Evolutionary conservation across 2,888 invertebrate genomes (phyloP).

Genomic region (Unio delphinus): DNA sequence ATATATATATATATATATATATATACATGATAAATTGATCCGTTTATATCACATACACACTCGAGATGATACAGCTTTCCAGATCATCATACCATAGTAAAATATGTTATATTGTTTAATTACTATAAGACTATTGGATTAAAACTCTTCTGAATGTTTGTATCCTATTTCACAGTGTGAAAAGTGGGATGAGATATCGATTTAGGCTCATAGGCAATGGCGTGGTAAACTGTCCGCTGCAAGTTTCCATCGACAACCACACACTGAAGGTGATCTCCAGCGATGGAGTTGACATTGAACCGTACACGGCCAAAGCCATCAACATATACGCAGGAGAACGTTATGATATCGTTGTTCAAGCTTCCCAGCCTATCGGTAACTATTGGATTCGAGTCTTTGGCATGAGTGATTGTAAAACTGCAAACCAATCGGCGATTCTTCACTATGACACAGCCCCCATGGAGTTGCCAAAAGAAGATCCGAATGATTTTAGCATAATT

Average conservation of each 20-base stretch:
- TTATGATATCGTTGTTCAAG: constrained; percentile 42
- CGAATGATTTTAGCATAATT: neutral
- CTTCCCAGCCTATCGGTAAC: constrained; percentile 52
- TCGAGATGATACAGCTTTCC: too few species aligned
- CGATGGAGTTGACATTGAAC: constrained; percentile 53
- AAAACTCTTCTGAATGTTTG: constrained; percentile 54
- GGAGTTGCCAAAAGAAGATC: constrained; percentile 6
- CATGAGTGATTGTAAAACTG: constrained; percentile 69
- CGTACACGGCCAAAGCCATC: constrained; percentile 46
- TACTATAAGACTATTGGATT: too few species aligned
- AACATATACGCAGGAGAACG: constrained; percentile 84
- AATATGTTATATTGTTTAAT: too few species aligned
- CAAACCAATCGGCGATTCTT: constrained; percentile 87
- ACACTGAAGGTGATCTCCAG: constrained; percentile 54
- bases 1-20: too few species aligned
- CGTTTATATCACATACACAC: too few species aligned
- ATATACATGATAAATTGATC: too few species aligned
- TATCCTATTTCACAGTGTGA: constrained; percentile 16
- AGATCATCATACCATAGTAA: too few species aligned
- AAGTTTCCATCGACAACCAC: constrained; percentile 62
- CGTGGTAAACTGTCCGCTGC: constrained; percentile 73
- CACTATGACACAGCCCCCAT: constrained; percentile 80
- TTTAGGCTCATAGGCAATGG: constrained; percentile 47
- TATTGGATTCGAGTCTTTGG: constrained; percentile 46
- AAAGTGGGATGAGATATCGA: constrained; percentile 28